Base-by-base conservation (phyloP, 2,113 vertebrate genomes). In the Menidia beryllina region DNA sequence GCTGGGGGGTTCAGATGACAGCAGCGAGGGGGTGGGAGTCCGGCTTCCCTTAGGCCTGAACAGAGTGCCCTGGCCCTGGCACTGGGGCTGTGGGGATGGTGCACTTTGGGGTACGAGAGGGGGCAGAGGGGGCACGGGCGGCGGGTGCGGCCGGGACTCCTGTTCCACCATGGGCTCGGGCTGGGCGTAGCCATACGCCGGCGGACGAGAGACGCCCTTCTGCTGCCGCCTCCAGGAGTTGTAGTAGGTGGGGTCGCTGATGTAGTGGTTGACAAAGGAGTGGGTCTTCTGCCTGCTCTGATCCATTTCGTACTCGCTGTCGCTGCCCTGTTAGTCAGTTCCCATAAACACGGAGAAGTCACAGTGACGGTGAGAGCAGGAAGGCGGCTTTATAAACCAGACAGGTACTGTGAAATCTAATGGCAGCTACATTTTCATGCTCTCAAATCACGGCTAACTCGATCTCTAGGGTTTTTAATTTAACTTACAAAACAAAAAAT, bases 191-290 rank as follows among this genome's bases (percentile, higher is more conserved):
- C 96, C 96, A 77, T 98, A 98, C 0, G 97, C 97, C 27, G 96
- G 97, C 0, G 95, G 96, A 21, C 97, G 90, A 0, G 96, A 97
- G 74, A 99, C 95, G n/a, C 96, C 97, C 77, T 98, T 99, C 90
- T 96, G 97, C 89, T 99, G 97, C 17, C 98, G 93, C 53, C 97
- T 88, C 98, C 98, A 99, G 0, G 98, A 99, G 90, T 99, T 98
- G 90, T 98, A 99, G 64, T 99, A 99, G 3, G 97, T 98, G 70
- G 98, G 98, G 89, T 99, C 98, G 3, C 98, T 99, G 94, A 99
- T 99, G 94, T 99, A 99, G 93, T 99, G 98, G 94, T 98, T 99
- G 93, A 98, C 97, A 0, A 99, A 99, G 49, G 97, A 99, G 88
- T 98, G 98, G 48, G 95, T 96, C 91, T 98, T 98, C 93, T 96